Conservation (phyloP, 2,797 vertebrate genomes). For the Falco cherrug region DNA sequence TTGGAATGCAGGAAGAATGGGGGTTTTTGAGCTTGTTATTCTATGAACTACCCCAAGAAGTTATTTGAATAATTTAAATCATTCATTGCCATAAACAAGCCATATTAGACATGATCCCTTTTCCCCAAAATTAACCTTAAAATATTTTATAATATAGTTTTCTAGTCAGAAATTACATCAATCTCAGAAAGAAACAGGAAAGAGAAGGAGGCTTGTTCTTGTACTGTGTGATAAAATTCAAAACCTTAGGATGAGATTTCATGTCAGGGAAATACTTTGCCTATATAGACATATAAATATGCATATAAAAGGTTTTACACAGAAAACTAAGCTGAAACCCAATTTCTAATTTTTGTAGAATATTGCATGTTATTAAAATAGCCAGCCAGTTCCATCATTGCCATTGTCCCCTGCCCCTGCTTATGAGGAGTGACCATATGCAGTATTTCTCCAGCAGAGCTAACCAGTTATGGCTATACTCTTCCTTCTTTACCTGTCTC, state of each 20-base stretch:
- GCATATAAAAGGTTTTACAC: background rate
- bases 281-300: background rate
- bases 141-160: background rate
- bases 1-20: background rate
- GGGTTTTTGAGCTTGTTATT: background rate
- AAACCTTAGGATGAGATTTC: background rate
- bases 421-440: background rate
- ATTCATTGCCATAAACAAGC: background rate
- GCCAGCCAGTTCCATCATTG: background rate
- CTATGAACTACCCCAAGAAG: background rate
- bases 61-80: background rate
- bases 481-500: background rate
- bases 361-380: background rate
- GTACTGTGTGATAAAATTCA: background rate
- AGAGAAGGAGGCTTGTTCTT: background rate
- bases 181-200: background rate
- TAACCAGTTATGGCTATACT: background rate
- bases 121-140: background rate
- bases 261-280: background rate
- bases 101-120: background rate
- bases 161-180: background rate
- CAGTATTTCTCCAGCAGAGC: background rate
- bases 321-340: background rate
- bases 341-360: background rate
- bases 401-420: accelerated